Conservation (phyloP, 2,888 invertebrate species). For the Chironomus riparius region DNA sequence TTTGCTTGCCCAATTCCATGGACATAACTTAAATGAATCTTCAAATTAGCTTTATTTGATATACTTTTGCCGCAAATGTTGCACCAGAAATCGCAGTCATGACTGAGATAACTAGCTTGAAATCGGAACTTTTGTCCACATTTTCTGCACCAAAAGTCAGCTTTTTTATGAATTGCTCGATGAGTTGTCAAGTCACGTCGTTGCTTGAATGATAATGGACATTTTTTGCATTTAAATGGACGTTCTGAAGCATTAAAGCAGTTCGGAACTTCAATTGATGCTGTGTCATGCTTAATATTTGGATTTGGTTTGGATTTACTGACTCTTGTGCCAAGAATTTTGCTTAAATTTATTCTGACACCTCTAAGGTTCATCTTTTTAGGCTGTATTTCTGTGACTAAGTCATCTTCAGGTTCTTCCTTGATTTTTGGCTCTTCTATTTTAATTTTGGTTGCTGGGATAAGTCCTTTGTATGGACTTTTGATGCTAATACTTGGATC, state of each 20-base stretch:
- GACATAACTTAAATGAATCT: not conserved
- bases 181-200: not conserved
- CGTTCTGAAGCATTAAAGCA: not conserved
- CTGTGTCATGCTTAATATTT: not conserved
- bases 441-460: not conserved
- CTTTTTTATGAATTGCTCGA: not conserved
- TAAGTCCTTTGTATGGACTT: too few species aligned
- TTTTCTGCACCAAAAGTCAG: not conserved
- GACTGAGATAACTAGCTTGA: not conserved
- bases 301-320: not conserved
- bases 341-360: not conserved
- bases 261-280: not conserved
- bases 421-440: not conserved
- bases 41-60: not conserved
- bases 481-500: too few species aligned
- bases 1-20: not conserved
- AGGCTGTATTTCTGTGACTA: too few species aligned
- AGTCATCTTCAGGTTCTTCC: not conserved
- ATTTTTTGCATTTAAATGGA: not conserved
- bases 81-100: not conserved
- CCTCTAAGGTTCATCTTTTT: not conserved
- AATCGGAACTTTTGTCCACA: not conserved
- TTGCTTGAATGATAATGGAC: not conserved
- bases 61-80: not conserved
- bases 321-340: not conserved